phyloP scores from a whole-genome alignment of 2,797 vertebrate genomes.

The Aplochiton taeniatus region DNA sequence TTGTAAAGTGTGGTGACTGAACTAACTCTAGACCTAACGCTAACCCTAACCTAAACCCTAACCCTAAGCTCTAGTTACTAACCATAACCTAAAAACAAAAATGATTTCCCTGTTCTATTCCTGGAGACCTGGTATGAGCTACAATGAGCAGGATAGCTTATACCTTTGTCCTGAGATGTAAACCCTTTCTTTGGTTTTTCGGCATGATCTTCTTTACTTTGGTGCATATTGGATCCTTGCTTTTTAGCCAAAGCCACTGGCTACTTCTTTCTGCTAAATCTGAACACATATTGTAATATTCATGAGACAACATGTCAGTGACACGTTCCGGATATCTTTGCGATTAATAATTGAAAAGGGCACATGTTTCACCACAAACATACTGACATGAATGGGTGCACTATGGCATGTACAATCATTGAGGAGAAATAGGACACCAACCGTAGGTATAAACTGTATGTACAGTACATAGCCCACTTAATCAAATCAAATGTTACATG shows the following conservation, averaged over 20 bases:
- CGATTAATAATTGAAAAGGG: conserved; percentile 66
- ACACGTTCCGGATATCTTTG: conserved; percentile 49
- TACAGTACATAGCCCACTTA: background rate
- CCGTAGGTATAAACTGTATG: background rate
- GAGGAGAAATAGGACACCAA: background rate
- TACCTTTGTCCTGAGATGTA: too few species aligned
- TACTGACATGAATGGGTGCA: conserved; percentile 13
- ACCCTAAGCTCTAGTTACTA: too few species aligned
- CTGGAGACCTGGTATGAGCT: too few species aligned
- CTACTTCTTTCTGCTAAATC: conserved; percentile 12
- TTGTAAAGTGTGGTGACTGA: too few species aligned
- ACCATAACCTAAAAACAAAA: too few species aligned
- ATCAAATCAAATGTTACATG: background rate
- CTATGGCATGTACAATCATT: background rate
- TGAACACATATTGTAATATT: conserved; percentile 56
- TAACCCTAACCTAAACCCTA: too few species aligned
- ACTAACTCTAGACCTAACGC: too few species aligned
- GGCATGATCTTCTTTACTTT: too few species aligned
- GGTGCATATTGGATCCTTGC: conserved; percentile 8
- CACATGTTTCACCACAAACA: conserved; percentile 45
- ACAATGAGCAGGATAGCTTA: too few species aligned
- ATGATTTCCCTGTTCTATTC: too few species aligned
- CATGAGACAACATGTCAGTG: conserved; percentile 40
- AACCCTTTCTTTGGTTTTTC: too few species aligned
- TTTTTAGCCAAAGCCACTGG: conserved; percentile 13